Conservation (phyloP, 2,888 invertebrate species). For the Tenthredo distinguenda region DNA sequence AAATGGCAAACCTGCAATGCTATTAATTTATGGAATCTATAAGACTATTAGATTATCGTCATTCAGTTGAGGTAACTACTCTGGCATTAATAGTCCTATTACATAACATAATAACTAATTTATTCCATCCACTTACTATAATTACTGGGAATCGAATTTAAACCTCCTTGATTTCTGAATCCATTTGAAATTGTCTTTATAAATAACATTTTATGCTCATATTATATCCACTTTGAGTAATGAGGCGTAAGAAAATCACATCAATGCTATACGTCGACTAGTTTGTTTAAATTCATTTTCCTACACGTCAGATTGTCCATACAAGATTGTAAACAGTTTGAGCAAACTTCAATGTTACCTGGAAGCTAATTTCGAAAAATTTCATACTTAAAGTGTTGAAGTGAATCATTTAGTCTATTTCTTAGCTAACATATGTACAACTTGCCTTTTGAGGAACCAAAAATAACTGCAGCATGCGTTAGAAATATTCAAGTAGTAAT, state of each 20-base stretch:
- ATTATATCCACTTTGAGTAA: neutral
- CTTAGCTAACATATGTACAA: conserved; percentile 45
- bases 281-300: neutral
- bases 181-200: neutral
- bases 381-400: neutral
- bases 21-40: neutral
- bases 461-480: conserved; percentile 66
- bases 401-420: conserved; percentile 53
- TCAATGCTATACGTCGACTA: neutral
- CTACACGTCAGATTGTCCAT: neutral
- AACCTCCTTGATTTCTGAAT: neutral
- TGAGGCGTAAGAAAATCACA: neutral
- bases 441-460: conserved; percentile 65
- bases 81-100: conserved; percentile 30
- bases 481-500: conserved; percentile 51
- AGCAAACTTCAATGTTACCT: neutral
- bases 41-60: neutral
- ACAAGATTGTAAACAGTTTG: conserved; percentile 29
- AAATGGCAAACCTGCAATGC: neutral
- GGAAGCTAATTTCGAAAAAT: neutral
- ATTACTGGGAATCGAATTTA: neutral
- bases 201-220: neutral
- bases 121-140: neutral
- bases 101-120: neutral
- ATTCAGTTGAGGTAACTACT: conserved; percentile 13